phyloP scores from a whole-genome alignment of 1,140 invertebrate genomes.

The Drosophila nebulosa region DNA sequence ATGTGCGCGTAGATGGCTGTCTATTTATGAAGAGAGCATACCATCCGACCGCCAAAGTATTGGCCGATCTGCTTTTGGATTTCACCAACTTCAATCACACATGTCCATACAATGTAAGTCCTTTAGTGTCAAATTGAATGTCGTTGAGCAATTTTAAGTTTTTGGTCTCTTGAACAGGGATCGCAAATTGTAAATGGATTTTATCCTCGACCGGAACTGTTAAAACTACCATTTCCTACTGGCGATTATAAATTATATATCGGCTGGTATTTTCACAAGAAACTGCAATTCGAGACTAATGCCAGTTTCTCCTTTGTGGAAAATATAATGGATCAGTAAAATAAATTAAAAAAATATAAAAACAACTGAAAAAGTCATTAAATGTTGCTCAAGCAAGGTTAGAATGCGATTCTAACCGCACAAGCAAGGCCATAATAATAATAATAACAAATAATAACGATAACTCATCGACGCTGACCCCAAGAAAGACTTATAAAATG shows the following conservation, averaged over 20 bases:
- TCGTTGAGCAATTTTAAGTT: too few species aligned
- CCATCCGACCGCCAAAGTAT: not conserved
- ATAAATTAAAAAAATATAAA: too few species aligned
- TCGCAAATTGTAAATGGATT: not conserved
- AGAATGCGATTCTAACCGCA: too few species aligned
- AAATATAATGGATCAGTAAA: not conserved
- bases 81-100: conserved; percentile 1
- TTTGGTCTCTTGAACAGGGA: not conserved
- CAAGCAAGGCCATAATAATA: too few species aligned
- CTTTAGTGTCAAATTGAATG: not conserved
- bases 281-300: too few species aligned
- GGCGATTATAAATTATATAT: not conserved
- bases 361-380: too few species aligned
- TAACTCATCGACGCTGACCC: too few species aligned
- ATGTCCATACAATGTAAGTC: not conserved
- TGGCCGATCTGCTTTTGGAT: not conserved
- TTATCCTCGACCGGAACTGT: not conserved
- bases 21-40: not conserved
- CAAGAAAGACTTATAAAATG: too few species aligned
- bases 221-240: not conserved
- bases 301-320: not conserved
- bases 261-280: not conserved
- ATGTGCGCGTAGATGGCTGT: not conserved
- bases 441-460: too few species aligned
- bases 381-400: too few species aligned